Conservation (phyloP, 30 jellyfish, hydroid and myxozoan species). For the Cassiopea andromeda region DNA sequence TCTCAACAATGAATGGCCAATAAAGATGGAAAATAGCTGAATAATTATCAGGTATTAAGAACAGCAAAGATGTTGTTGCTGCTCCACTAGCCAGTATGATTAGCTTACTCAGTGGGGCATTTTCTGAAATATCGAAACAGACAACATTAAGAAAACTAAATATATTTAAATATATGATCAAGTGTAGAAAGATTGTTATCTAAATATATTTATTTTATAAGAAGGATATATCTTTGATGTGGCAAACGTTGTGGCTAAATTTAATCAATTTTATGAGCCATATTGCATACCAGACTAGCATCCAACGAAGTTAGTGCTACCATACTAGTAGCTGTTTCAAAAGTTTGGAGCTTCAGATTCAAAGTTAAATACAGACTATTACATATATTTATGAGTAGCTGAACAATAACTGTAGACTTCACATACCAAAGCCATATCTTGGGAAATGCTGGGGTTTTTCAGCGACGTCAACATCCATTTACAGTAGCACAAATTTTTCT, state of each 20-base stretch:
- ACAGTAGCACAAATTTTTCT: background rate
- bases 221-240: too few relatives aligned
- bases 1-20: conserved; percentile 57
- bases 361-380: background rate
- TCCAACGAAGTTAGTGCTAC: too few relatives aligned
- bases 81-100: conserved; percentile 69
- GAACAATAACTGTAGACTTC: background rate
- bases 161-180: too few relatives aligned
- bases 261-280: too few relatives aligned
- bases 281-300: too few relatives aligned
- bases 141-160: background rate
- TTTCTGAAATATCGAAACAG: conserved; percentile 9
- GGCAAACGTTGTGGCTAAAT: too few relatives aligned
- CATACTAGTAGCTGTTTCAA: too few relatives aligned
- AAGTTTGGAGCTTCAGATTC: too few relatives aligned
- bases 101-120: conserved; percentile 64
- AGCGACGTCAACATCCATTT: background rate
- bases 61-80: conserved; percentile 37
- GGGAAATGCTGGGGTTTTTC: conserved; percentile 43
- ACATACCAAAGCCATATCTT: conserved; percentile 53
- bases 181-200: too few relatives aligned
- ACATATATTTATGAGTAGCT: background rate
- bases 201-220: too few relatives aligned
- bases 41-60: conserved; percentile 33
- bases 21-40: conserved; percentile 29